Conservation (phyloP, 2,113 vertebrate species). For the Zapus hudsonius region DNA sequence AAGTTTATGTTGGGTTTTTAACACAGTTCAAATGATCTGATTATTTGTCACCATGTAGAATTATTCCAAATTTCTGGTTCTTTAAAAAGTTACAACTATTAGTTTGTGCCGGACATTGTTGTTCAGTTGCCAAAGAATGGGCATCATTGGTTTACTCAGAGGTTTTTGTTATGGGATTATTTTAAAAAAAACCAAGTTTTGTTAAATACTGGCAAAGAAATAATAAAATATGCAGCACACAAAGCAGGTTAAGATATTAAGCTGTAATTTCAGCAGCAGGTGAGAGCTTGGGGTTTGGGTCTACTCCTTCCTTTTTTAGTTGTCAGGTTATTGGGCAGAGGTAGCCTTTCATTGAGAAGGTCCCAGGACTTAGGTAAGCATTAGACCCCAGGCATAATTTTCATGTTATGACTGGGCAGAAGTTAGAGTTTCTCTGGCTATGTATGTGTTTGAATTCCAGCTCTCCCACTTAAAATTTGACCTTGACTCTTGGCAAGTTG, state of each 20-base stretch:
- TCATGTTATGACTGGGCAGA: background rate
- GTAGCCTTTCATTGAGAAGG: background rate
- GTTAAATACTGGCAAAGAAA: conserved; percentile 35
- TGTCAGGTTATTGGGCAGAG: background rate
- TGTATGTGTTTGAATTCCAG: conserved; percentile 24
- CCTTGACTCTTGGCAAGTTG: conserved; percentile 59
- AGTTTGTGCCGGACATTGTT: background rate
- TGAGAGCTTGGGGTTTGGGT: background rate
- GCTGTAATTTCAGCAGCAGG: background rate
- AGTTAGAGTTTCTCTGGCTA: background rate
- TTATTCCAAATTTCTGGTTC: background rate
- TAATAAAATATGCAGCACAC: background rate
- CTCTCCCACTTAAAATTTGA: background rate
- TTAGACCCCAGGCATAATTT: background rate
- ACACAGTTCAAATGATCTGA: background rate
- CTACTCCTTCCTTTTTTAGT: conserved; percentile 1
- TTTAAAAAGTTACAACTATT: conserved; percentile 27
- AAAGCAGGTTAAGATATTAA: conserved; percentile 13
- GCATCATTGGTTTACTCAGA: conserved; percentile 33
- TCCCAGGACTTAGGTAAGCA: background rate
- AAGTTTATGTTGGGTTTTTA: conserved; percentile 20
- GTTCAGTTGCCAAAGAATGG: background rate
- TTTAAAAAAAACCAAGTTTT: conserved; percentile 48
- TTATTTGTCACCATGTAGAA: conserved; percentile 4
- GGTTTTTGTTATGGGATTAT: conserved; percentile 20